Percentiles rank a stretch among this genome's conserved stretches.
phyloP scores from a whole-genome alignment of 2,888 invertebrate genomes.

The Chrysina gloriosa region DNA sequence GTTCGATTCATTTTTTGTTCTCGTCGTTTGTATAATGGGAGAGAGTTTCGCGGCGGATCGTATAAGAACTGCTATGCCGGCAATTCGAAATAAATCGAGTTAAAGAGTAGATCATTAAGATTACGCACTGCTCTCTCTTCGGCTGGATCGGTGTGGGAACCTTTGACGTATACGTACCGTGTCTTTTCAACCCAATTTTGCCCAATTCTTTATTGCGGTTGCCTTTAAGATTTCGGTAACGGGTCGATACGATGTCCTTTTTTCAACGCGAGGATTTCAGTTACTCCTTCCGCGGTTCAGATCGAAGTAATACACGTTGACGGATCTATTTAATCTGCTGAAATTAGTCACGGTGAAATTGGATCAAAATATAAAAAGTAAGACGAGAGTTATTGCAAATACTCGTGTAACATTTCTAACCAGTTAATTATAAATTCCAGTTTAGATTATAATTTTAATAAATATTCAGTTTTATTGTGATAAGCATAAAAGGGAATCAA shows the following conservation, averaged over 20 bases:
- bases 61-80: not conserved
- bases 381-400: too few relatives aligned
- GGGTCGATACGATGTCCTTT: not conserved
- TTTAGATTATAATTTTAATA: too few relatives aligned
- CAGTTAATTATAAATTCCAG: too few relatives aligned
- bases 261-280: not conserved
- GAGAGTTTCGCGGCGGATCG: not conserved
- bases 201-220: slow-evolving; percentile 15
- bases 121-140: slow-evolving; percentile 6
- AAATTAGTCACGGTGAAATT: not conserved
- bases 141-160: not conserved
- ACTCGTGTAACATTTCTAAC: too few relatives aligned
- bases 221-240: slow-evolving; percentile 1
- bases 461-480: too few relatives aligned
- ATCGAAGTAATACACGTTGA: not conserved
- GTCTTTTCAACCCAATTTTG: slow-evolving; percentile 11
- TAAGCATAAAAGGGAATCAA: too few relatives aligned
- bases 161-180: not conserved
- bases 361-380: too few relatives aligned
- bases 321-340: not conserved
- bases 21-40: not conserved
- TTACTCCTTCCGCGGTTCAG: not conserved
- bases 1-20: not conserved
- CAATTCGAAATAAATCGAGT: slow-evolving; percentile 3
- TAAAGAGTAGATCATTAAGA: slow-evolving; percentile 19